Evolutionary conservation across 1,140 invertebrate species (phyloP), one percentile per base, ranked within the genome.

Genomic region (Teleogryllus occipitalis): DNA sequence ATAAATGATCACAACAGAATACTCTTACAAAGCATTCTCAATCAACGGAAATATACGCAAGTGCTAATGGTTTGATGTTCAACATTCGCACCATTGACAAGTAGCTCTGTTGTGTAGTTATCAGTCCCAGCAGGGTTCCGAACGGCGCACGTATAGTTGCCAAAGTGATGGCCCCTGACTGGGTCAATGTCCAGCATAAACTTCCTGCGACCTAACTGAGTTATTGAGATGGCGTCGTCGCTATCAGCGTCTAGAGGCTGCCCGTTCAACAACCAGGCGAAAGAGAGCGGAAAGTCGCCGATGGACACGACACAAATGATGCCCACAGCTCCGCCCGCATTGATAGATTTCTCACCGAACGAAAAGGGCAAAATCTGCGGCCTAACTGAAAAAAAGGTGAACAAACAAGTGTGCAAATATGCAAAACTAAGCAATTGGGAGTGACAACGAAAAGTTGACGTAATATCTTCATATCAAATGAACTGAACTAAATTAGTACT

Each of bases 81-180:
- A 39, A 39, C 5, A 8, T 7, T 76, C 77, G 78, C 88, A 94
- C 92, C 92, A 87, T 93, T 92, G 81, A 94, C 91, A 84, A 90
- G 89, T 83, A 94, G 87, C 82, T 87, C 87, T 48, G 92, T 88
- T 74, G 91, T 90, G 84, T 92, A 90, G 83, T 89, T 90, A 75
- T 89, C 89, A 81, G 86, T 86, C 79, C 92, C 92, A 82, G 91
- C 93, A 47, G 85, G 85, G 85, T 95, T 95, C 78, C 89, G 89
- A 82, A 91, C 93, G 76, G 89, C 89, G 88, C 95, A 95, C 77
- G 93, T 92, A 85, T 96, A 96, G 85, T 89, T 88, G 10, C 89
- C 89, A 27, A 74, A 81, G 79, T 94, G 92, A 82, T 88, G 87
- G 8, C 90, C 89, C 47, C 88, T 88, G 10, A 94, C 91, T 7